Conservation (phyloP, 35 echinoderm and acorn worm species). For the Nesometra sesokonis region DNA sequence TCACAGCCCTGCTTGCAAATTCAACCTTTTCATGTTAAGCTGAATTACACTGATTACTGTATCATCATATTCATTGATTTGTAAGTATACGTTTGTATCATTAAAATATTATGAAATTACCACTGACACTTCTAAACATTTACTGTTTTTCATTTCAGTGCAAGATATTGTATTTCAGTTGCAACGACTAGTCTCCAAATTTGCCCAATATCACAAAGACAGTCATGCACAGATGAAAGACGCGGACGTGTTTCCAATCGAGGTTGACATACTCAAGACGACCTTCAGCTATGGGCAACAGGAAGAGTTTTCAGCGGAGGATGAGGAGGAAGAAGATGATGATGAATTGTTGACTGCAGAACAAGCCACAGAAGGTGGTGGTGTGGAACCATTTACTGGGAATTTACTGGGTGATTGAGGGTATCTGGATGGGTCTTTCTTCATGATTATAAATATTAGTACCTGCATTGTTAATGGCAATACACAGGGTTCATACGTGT, state of each 20-base stretch:
- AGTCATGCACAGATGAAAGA: conserved; percentile 89
- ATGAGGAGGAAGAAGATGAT: conserved; percentile 45
- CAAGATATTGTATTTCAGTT: conserved; percentile 97
- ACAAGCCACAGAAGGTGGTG: not conserved
- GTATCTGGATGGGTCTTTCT: no score
- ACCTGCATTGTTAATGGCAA: no score
- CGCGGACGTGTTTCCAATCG: conserved; percentile 83
- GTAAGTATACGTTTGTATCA: no score
- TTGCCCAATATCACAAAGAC: conserved; percentile 69
- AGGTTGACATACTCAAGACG: conserved; percentile 82
- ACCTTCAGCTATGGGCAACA: conserved; percentile 67
- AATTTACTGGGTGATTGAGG: not conserved
- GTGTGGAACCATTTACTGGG: not conserved
- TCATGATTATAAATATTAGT: no score
- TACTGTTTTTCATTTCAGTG: conserved; percentile 33
- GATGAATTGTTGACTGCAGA: not conserved
- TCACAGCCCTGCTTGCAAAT: no score
- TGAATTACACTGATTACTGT: not conserved
- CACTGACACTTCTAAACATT: no score
- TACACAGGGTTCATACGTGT: no score
- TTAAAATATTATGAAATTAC: no score
- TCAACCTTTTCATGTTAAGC: no score
- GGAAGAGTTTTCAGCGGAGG: conserved; percentile 58
- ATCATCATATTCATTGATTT: not conserved
- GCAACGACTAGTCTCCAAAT: conserved; percentile 71